Base-by-base conservation (phyloP, 2,797 vertebrate species). In the Anguilla anguilla region DNA sequence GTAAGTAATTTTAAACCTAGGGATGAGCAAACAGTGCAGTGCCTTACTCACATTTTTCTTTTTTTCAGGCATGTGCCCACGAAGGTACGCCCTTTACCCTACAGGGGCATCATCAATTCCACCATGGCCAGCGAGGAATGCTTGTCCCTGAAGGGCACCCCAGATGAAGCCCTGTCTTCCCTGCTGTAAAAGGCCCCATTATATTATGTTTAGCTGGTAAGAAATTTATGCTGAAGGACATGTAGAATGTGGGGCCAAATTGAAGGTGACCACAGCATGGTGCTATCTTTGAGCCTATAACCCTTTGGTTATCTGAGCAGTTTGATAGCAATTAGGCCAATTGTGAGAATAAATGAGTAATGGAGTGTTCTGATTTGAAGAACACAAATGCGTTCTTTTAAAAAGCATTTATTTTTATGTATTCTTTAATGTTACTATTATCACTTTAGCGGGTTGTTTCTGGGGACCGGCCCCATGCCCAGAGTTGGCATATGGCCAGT, bases 61-160 rank as follows among this genome's bases (percentile, higher is more conserved):
- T 15, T 57, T 57, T 13, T 57, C 13, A 2, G 10, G 55, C 55
- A 57, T 57, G 55, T 57, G 1, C 55, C 13, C 55, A 57, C 96
- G 93, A 98, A 97, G 94, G 95, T 95, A 10, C 55, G 89, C 93
- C 95, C 87, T 95, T 97, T 94, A 96, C 98, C 94, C 97, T 95
- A 2, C 53, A 95, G 94, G 91, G 97, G 97, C 90, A 95, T 97
- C 92, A 92, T 99, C 91, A 96, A 97, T 79, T 99, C 98, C 43
- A 98, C 98, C 0, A 99, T 99, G 98, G 97, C 97, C 88, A 96
- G 95, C 87, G 89, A 96, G 92, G 97, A 94, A 96, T 97, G 94
- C 96, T 96, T 88, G 93, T 98, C 94, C 97, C 97, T 87, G 95
- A 9, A 90, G 57, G 90, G 91, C 84, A 57, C 55, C 55, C 55